Percentiles rank a stretch among this genome's conserved stretches.
Conservation (phyloP, 2,797 vertebrate genomes). For the Emydoidea blandingii region DNA sequence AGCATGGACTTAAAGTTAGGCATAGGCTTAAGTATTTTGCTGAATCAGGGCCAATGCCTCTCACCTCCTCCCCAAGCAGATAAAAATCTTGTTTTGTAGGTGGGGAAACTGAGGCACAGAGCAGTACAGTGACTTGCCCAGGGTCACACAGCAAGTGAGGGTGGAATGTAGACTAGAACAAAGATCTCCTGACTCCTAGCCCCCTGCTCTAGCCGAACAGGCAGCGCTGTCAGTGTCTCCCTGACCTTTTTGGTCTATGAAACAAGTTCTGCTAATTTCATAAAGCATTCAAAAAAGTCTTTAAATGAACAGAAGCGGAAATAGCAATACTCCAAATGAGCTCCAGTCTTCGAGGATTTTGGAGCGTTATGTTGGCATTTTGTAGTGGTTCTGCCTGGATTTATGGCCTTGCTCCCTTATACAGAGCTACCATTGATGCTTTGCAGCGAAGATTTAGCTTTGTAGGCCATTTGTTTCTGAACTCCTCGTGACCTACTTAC, state of each 20-base stretch:
- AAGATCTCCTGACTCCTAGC: neutral
- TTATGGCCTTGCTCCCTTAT: conserved; percentile 5
- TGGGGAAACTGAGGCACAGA: neutral
- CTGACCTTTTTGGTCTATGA: neutral
- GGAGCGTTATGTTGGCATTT: neutral
- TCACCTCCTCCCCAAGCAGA: neutral
- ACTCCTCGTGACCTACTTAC: conserved; percentile 54
- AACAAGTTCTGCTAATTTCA: neutral
- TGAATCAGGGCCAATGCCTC: neutral
- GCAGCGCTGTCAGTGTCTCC: no score
- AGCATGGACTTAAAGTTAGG: neutral
- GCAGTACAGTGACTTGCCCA: neutral
- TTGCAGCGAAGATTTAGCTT: conserved; percentile 18
- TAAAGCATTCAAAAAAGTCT: neutral
- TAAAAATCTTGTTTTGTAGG: neutral
- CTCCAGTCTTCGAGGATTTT: neutral
- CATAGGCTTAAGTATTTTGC: neutral
- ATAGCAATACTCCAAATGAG: neutral
- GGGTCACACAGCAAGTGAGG: neutral
- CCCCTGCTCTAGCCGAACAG: neutral
- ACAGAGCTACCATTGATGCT: neutral
- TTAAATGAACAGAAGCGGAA: conserved; percentile 23
- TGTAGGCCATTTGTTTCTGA: conserved; percentile 50
- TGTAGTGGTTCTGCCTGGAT: neutral
- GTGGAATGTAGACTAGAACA: neutral